phyloP scores from a whole-genome alignment of 2,113 vertebrate species.

The Ptilonorhynchus violaceus region DNA sequence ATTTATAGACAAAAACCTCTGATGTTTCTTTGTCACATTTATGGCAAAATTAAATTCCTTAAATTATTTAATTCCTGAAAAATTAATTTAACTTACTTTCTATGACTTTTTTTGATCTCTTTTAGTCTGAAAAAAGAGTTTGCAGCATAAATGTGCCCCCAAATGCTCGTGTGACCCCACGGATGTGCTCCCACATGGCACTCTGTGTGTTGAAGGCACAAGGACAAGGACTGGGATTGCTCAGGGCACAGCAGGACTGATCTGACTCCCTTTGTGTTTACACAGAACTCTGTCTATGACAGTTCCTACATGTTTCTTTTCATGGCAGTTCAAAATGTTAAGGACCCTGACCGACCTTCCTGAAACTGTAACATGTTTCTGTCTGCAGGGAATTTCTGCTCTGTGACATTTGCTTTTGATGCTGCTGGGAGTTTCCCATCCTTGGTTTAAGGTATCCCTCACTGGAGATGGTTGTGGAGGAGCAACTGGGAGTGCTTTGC shows the following conservation, averaged over 20 bases:
- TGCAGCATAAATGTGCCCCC: not conserved
- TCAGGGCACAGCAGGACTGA: not conserved
- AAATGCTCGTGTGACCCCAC: rapidly evolving
- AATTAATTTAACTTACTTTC: not conserved
- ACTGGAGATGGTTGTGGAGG: not conserved
- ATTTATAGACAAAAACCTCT: not conserved
- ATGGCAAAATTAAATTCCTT: not conserved
- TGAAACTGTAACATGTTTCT: not conserved
- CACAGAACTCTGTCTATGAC: not conserved
- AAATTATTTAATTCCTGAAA: not conserved
- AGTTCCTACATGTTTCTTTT: not conserved
- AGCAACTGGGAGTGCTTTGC: not conserved
- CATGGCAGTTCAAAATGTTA: not conserved
- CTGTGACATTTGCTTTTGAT: not conserved
- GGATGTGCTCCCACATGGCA: not conserved
- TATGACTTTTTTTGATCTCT: not conserved
- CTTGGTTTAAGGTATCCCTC: not conserved
- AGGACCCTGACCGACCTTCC: rapidly evolving
- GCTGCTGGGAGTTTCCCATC: not conserved
- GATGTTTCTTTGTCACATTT: too few species aligned
- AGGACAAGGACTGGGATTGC: not conserved
- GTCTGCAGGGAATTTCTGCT: not conserved
- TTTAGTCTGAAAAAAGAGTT: not conserved
- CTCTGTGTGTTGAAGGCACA: not conserved
- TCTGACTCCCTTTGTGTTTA: not conserved